Conservation (phyloP, 1,140 invertebrate species). For the Scaptomyza hsui region DNA sequence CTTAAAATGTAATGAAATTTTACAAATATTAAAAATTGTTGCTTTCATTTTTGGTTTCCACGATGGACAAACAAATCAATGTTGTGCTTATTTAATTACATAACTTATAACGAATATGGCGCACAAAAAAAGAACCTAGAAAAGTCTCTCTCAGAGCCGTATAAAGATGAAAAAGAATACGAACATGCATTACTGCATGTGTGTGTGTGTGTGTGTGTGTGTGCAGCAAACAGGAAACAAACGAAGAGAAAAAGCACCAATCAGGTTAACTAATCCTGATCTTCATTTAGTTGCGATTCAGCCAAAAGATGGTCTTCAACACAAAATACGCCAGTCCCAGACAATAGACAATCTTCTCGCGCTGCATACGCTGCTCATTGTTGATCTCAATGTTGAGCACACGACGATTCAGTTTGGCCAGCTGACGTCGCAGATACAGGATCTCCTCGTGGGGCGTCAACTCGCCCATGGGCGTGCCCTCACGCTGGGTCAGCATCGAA, state of each 20-base stretch:
- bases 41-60: conserved; percentile 42
- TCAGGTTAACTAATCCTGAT: conserved; percentile 8
- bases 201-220: conserved; percentile 30
- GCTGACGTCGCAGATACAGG: conserved; percentile 91
- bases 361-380: conserved; percentile 90
- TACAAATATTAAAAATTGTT: conserved; percentile 17
- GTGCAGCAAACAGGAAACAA: conserved; percentile 35
- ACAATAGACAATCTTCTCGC: conserved; percentile 92
- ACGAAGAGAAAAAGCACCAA: conserved; percentile 29
- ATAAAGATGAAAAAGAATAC: conserved; percentile 33
- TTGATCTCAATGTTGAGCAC: conserved; percentile 93
- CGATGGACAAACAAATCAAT: conserved; percentile 51
- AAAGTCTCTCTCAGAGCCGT: conserved; percentile 60
- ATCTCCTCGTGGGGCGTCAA: conserved; percentile 91
- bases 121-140: conserved; percentile 27
- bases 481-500: conserved; percentile 84
- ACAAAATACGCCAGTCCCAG: conserved; percentile 92
- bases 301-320: conserved; percentile 93
- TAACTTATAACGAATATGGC: conserved; percentile 72
- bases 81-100: conserved; percentile 74
- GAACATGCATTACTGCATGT: conserved; percentile 25
- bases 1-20: conserved; percentile 4
- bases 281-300: conserved; percentile 87
- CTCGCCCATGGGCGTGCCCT: conserved; percentile 88
- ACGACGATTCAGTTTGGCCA: conserved; percentile 93